Evolutionary conservation across 23 tunicate species (phyloP), one percentile per base, ranked within the genome.

Genomic region (Halocynthia roretzi): DNA sequence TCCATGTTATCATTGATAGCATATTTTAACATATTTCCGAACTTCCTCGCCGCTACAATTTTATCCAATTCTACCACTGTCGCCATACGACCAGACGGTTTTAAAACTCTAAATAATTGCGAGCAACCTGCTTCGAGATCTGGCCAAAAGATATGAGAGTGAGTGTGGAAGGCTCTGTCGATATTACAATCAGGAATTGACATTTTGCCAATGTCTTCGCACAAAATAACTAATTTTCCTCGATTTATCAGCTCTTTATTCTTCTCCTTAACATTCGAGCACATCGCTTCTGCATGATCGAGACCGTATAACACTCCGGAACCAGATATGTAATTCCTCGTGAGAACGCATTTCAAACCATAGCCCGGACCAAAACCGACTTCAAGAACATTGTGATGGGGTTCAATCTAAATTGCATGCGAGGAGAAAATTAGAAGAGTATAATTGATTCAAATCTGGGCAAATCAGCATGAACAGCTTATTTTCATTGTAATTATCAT

Each of bases 121-220:
- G 17, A 15, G 51, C 76, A 71, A 12, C 56, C 76, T 1, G 76
- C 15, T 11, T 49, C 5, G 2, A 71, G 54, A 71, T 71, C 76
- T 12, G 76, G 76, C 76, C 76, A 71, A 50, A 5, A 71, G 54
- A 71, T 54, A 5, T 71, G 76, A 11, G 51, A 20, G 56, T 71
- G 50, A 12, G 5, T 71, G 76, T 71, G 76, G 56, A 71, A 71
- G 15, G 51, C 76, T 71, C 51, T 71, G 56, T 71, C 76, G 18
- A 71, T 48, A 10, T 2, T 51, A 17, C 54, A 15, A 49, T 48
- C 76, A 11, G 76, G 76, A 20, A 71, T 40, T 9, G 51, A 20
- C 76, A 71, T 71, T 51, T 40, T 20, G 1, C 56, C 56, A 9
- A 71, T 56, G 56, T 71, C 56, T 48, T 71, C 76, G 18, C 14